Evolutionary conservation across 2,113 vertebrate genomes (phyloP).

Genomic region (Nicator chloris): DNA sequence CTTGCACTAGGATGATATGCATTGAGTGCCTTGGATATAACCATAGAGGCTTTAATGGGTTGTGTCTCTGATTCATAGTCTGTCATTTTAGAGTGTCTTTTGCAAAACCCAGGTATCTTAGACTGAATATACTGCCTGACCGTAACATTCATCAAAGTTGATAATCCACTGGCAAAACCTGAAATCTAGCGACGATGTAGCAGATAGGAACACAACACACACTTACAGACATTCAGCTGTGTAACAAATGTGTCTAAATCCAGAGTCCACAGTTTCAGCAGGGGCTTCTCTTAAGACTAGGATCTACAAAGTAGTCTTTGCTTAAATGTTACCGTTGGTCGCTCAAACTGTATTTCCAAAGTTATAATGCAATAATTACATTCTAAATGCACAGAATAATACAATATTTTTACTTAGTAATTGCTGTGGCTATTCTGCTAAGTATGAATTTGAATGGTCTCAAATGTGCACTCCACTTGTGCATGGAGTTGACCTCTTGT

Average conservation of each 20-base stretch:
- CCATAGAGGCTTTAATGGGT: accelerated
- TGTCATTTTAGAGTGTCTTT: not conserved
- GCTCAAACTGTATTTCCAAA: not conserved
- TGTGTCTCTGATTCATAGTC: not conserved
- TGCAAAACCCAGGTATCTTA: not conserved
- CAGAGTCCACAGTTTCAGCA: not conserved
- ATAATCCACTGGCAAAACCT: not conserved
- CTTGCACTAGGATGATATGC: not conserved
- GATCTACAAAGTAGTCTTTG: not conserved
- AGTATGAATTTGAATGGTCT: not conserved
- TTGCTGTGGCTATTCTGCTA: not conserved
- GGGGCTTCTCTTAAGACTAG: not conserved
- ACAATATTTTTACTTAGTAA: not conserved
- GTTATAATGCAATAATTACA: not conserved
- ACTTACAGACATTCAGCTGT: not conserved
- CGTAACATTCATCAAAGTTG: not conserved
- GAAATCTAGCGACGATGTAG: not conserved
- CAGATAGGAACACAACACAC: not conserved
- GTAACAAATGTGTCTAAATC: not conserved
- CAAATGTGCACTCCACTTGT: not conserved
- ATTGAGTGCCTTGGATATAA: not conserved
- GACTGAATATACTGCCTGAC: not conserved
- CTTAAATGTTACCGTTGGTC: not conserved
- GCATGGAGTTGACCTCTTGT: conserved; percentile 23
- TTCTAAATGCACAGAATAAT: not conserved